phyloP scores from a whole-genome alignment of 1,140 invertebrate genomes.

The Drosophila pruinosa region DNA sequence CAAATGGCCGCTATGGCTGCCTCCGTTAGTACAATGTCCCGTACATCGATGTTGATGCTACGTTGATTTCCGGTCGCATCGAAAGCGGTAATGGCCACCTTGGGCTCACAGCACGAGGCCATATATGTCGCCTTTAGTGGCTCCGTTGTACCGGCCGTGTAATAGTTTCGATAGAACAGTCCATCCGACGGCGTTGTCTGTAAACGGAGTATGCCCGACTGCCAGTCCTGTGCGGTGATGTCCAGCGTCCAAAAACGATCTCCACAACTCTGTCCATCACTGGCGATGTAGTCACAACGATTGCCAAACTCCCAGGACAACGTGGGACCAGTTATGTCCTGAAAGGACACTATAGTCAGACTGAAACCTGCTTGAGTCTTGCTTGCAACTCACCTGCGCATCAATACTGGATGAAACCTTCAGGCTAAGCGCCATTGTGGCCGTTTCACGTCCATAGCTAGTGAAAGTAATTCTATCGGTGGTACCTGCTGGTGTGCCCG shows the following conservation, averaged over 20 bases:
- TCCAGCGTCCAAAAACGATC: constrained; percentile 86
- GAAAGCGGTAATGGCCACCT: constrained; percentile 84
- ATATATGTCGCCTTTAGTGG: constrained; percentile 85
- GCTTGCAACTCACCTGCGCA: constrained; percentile 43
- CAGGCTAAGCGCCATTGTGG: constrained; percentile 61
- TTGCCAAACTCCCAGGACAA: constrained; percentile 84
- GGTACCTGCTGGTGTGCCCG: constrained; percentile 82
- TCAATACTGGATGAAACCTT: constrained; percentile 71
- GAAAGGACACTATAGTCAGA: constrained; percentile 7
- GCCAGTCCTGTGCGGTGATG: constrained; percentile 84
- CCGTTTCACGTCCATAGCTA: constrained; percentile 78
- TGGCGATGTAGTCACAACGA: constrained; percentile 67
- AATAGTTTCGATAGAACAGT: constrained; percentile 82
- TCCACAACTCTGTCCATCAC: constrained; percentile 82
- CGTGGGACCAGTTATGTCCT: constrained; percentile 82
- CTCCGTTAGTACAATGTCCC: constrained; percentile 73
- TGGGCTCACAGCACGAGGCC: constrained; percentile 86
- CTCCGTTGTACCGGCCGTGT: constrained; percentile 85
- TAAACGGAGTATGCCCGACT: constrained; percentile 86
- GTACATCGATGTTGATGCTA: constrained; percentile 85
- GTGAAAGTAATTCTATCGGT: constrained; percentile 85
- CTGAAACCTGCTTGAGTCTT: no score
- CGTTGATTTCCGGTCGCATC: constrained; percentile 85
- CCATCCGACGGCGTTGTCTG: constrained; percentile 84
- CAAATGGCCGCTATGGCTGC: constrained; percentile 85